Evolutionary conservation across 2,113 vertebrate genomes (phyloP), one percentile per base, ranked within the genome.

Genomic region (Conger conger): DNA sequence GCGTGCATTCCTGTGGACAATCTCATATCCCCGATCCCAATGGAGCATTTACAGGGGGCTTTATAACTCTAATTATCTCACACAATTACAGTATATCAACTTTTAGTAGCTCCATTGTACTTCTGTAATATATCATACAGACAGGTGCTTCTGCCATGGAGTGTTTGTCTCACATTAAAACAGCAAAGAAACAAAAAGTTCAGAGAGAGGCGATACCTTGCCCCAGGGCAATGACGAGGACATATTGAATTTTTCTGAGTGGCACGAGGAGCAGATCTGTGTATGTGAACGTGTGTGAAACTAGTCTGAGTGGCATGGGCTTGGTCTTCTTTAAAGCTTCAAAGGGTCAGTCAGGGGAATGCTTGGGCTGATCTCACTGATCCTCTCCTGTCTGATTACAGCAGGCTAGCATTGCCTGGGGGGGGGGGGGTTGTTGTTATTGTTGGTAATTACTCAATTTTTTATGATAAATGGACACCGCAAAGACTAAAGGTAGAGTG

Each of bases 11-110:
- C 92, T 89, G 88, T 90, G 93, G 92, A 93, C 91, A 92, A 94
- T 95, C 93, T 93, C 91, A 94, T 91, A 91, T 90, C 91, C 86
- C 86, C 88, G 87, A 92, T 94, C 93, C 93, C 94, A 93, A 93
- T 93, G 93, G 91, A 92, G 91, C 92, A 93, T 94, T 96, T 94
- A 95, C 83, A 90, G 91, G 90, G 90, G 92, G 89, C 93, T 95
- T 96, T 94, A 94, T 94, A 94, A 94, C 91, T 94, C 92, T 93
- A 95, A 95, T 95, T 94, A 95, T 95, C 92, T 92, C 86, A 90
- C 73, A 91, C 92, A 92, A 95, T 95, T 95, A 93, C 90, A 94
- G 89, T 94, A 94, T 93, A 94, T 94, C 93, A 95, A 92, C 89
- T 91, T 94, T 93, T 93, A 94, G 89, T 91, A 89, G 92, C 91